phyloP scores from a whole-genome alignment of 2,797 vertebrate species.

The Tapirus indicus region DNA sequence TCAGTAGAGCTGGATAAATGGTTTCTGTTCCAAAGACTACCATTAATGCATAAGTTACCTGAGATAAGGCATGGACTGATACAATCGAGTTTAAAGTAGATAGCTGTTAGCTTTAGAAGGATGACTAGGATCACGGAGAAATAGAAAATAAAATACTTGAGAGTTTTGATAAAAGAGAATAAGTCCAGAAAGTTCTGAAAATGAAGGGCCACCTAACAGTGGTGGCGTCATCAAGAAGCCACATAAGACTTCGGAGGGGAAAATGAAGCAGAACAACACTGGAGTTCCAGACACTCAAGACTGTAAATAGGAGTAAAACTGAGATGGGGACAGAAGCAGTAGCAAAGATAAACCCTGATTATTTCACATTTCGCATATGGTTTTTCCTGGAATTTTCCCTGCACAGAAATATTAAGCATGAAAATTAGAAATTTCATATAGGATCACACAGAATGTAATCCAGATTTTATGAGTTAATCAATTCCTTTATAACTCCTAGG shows the following conservation, averaged over 20 bases:
- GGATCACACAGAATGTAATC: neutral
- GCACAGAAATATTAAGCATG: neutral
- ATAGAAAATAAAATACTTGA: neutral
- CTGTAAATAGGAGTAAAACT: neutral
- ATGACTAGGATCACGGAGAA: neutral
- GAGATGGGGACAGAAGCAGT: neutral
- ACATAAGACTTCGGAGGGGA: neutral
- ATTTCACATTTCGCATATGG: neutral
- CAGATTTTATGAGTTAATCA: neutral
- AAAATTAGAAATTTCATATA: constrained; percentile 28
- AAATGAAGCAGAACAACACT: neutral
- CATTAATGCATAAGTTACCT: neutral
- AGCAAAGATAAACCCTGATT: neutral
- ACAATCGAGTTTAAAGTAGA: neutral
- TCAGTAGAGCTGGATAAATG: neutral
- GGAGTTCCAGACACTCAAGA: neutral
- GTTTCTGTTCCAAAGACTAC: neutral
- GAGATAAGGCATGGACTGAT: neutral
- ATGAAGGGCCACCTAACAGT: neutral
- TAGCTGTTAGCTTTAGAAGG: neutral
- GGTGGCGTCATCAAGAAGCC: neutral
- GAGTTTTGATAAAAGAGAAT: neutral
- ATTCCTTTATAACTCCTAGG: neutral
- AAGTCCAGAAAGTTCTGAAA: neutral
- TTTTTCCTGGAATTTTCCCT: neutral